Evolutionary conservation across 2,797 vertebrate genomes (phyloP).

Genomic region (Pteropus rufus): DNA sequence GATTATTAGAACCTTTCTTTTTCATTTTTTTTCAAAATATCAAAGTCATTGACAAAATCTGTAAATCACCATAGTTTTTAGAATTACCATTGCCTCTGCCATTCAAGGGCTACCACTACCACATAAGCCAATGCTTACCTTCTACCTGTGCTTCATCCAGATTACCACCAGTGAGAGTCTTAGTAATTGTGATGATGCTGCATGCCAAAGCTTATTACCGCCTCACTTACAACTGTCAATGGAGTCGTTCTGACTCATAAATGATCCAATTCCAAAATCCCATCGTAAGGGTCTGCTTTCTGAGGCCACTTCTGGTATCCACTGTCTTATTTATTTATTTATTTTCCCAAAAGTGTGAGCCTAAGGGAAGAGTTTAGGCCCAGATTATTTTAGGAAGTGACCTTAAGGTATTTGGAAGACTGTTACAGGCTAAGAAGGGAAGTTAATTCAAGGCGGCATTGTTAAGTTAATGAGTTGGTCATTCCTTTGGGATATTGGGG

Average conservation of each 20-base stretch:
- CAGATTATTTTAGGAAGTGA: not conserved
- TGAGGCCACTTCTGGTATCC: not conserved
- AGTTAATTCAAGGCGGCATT: not conserved
- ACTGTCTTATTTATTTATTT: not conserved
- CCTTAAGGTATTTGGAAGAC: not conserved
- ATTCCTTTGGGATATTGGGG: not conserved
- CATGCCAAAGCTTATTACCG: not conserved
- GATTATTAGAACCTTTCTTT: not conserved
- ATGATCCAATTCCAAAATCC: not conserved
- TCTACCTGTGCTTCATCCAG: not conserved
- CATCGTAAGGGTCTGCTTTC: not conserved
- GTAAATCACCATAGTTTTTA: not conserved
- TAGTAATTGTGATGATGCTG: not conserved
- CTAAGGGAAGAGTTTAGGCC: not conserved
- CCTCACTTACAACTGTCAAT: not conserved
- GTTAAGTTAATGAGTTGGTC: not conserved
- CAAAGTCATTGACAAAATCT: slow-evolving; percentile 1
- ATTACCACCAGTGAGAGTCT: not conserved
- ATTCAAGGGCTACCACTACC: not conserved
- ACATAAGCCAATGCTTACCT: not conserved
- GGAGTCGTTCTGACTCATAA: not conserved
- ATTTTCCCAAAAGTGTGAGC: not conserved
- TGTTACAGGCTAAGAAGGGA: not conserved
- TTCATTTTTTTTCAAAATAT: not conserved
- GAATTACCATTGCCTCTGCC: not conserved